A percentile compares a stretch with the other conserved stretches of the same genome.
Conservation (phyloP, 2,113 vertebrate genomes). For the Oreochromis niloticus region DNA sequence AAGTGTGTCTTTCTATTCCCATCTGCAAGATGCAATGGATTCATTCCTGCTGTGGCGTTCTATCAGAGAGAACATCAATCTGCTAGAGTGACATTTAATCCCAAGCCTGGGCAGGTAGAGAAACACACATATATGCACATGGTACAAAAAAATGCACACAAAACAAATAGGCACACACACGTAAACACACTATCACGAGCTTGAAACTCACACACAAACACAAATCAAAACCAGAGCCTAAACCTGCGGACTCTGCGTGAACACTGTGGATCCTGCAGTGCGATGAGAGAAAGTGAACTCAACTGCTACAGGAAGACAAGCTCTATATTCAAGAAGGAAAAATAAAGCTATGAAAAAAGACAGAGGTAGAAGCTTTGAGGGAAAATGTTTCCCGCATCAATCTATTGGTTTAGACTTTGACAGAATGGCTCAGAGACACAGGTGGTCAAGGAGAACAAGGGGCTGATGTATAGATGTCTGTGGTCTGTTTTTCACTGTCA, state of each 20-base stretch:
- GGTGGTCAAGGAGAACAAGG: constrained; percentile 39
- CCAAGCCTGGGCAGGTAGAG: constrained; percentile 55
- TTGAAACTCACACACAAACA: neutral
- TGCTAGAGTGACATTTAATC: constrained; percentile 74
- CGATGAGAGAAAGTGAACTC: neutral
- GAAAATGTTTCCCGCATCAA: neutral
- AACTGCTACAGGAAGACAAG: neutral
- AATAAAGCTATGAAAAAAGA: constrained; percentile 15
- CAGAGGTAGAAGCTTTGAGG: neutral
- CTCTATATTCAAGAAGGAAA: neutral
- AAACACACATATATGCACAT: constrained; percentile 10
- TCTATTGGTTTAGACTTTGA: constrained; percentile 31
- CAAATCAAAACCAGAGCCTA: neutral
- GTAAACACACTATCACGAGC: neutral
- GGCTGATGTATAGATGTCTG: constrained; percentile 23
- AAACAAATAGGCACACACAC: neutral
- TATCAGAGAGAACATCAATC: constrained; percentile 73
- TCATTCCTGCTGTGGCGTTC: constrained; percentile 46
- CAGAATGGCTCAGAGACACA: constrained; percentile 40
- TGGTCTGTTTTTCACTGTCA: neutral
- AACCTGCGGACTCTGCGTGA: neutral
- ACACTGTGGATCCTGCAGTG: neutral
- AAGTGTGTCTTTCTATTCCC: constrained; percentile 41
- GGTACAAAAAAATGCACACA: neutral
- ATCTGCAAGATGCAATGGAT: constrained; percentile 36